Evolutionary conservation across 2,797 vertebrate genomes (phyloP).

Genomic region (Pteronotus mesoamericanus): DNA sequence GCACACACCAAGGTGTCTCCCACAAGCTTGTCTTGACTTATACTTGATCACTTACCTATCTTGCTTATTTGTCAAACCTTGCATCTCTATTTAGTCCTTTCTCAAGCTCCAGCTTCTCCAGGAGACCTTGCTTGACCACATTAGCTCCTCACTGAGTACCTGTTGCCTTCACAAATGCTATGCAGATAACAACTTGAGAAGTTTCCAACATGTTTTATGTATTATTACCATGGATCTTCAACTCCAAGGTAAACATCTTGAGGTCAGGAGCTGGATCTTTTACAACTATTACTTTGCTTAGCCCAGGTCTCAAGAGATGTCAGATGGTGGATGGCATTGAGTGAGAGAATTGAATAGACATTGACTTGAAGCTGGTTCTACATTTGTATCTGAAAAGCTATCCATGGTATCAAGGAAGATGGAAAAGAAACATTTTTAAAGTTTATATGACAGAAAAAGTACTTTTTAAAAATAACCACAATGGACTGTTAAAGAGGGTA

Average conservation of each 20-base stretch:
- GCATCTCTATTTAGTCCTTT: background rate
- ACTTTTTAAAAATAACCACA: background rate
- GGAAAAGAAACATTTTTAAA: slow-evolving; percentile 2
- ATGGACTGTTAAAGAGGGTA: background rate
- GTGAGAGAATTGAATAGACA: background rate
- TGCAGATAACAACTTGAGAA: background rate
- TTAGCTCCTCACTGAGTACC: background rate
- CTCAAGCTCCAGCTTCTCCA: background rate
- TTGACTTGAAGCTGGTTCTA: background rate
- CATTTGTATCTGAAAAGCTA: background rate
- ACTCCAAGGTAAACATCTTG: background rate
- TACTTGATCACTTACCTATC: background rate
- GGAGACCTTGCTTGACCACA: background rate
- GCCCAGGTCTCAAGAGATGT: background rate
- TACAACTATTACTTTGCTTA: background rate
- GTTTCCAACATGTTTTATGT: background rate
- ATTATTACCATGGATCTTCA: background rate
- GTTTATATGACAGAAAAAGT: background rate
- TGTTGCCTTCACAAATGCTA: background rate
- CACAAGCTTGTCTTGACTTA: background rate
- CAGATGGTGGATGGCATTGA: background rate
- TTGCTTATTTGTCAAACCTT: background rate
- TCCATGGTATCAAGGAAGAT: background rate
- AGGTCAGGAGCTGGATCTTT: background rate
- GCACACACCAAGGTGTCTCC: background rate